Evolutionary conservation across 2,113 vertebrate genomes (phyloP).

Genomic region (Excalfactoria chinensis): DNA sequence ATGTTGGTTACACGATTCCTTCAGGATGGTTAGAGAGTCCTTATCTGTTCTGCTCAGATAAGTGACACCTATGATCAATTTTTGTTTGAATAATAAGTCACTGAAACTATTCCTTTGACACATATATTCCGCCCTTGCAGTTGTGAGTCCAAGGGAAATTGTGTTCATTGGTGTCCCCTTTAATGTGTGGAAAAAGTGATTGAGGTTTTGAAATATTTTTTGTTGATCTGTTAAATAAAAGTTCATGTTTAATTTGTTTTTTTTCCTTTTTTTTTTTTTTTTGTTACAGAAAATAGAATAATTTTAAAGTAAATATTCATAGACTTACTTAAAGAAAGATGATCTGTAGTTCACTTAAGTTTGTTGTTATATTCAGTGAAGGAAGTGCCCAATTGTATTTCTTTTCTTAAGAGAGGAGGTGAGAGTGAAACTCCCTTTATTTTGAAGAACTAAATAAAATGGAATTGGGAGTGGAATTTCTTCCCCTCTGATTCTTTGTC

Average conservation of each 20-base stretch:
- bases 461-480: not conserved
- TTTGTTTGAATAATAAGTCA: conserved; percentile 3
- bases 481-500: not conserved
- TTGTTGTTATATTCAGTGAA: not conserved
- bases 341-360: not conserved
- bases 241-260: not conserved
- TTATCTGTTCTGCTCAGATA: conserved; percentile 15
- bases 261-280: not conserved
- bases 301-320: not conserved
- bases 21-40: not conserved
- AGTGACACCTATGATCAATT: conserved; percentile 23
- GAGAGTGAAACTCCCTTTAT: not conserved
- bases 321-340: not conserved
- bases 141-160: not conserved
- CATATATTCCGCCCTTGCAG: not conserved
- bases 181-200: not conserved
- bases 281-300: not conserved
- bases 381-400: not conserved
- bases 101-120: not conserved
- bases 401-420: not conserved
- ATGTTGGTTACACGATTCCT: not conserved
- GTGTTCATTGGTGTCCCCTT: not conserved
- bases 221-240: not conserved
- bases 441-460: not conserved
- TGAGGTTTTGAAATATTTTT: not conserved